Percentiles rank a stretch among this genome's conserved stretches.
These are phyloP conservation scores for Trinectes maculatus DNA, from an alignment of 2,113 vertebrate genomes.

Conservation along the genomic window DNA sequence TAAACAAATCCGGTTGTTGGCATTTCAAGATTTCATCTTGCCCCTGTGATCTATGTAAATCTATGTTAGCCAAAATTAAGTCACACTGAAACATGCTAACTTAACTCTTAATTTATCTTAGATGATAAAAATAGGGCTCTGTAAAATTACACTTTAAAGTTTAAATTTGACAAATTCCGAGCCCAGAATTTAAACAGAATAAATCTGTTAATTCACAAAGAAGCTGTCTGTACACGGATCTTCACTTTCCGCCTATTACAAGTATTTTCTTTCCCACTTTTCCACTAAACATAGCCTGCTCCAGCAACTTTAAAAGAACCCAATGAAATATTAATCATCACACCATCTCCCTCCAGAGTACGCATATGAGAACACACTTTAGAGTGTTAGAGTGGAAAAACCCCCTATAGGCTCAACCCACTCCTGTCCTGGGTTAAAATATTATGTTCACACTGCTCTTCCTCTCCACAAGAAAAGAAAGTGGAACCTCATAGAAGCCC, in stretches of 20 bases:
- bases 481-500: constrained; percentile 19
- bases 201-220: constrained; percentile 22
- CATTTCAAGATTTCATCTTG: not conserved
- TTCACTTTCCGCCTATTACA: constrained; percentile 56
- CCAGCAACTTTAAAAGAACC: constrained; percentile 63
- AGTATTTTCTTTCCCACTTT: constrained; percentile 16
- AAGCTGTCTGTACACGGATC: not conserved
- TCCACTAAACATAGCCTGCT: constrained; percentile 57
- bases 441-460: constrained; percentile 40
- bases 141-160: not conserved
- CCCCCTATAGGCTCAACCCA: constrained; percentile 59
- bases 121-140: not conserved
- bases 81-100: not conserved
- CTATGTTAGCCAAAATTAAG: not conserved
- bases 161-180: not conserved
- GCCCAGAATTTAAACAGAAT: not conserved
- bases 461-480: constrained; percentile 42
- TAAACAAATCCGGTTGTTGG: constrained; percentile 20
- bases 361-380: constrained; percentile 67
- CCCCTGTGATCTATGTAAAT: not conserved
- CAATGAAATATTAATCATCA: constrained; percentile 79
- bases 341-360: constrained; percentile 75
- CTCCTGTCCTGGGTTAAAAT: constrained; percentile 46
- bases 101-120: constrained; percentile 5
- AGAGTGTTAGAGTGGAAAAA: constrained; percentile 63